phyloP scores from a whole-genome alignment of 2,113 vertebrate genomes.

The Actenoides hombroni region DNA sequence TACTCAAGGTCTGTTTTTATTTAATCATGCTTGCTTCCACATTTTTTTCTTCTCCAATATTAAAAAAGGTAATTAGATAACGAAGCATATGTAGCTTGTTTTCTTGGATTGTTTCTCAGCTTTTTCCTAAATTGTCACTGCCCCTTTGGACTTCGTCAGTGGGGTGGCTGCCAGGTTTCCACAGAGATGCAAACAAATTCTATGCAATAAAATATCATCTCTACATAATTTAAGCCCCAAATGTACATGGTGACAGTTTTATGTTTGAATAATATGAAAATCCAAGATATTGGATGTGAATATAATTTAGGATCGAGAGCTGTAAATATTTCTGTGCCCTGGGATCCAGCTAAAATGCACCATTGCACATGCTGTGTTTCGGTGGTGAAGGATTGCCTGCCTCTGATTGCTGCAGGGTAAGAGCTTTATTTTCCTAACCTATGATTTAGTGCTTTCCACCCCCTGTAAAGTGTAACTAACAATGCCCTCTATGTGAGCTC shows the following conservation, averaged over 20 bases:
- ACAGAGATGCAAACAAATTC: slow-evolving; percentile 57
- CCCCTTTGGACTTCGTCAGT: slow-evolving; percentile 38
- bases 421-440: slow-evolving; percentile 47
- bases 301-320: slow-evolving; percentile 25
- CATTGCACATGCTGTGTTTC: background rate
- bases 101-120: slow-evolving; percentile 23
- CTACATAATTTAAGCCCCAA: slow-evolving; percentile 52
- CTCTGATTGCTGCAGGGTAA: slow-evolving; percentile 33
- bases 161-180: slow-evolving; percentile 52
- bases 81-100: background rate
- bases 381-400: slow-evolving; percentile 11
- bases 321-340: slow-evolving; percentile 42
- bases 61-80: background rate
- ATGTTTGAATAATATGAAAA: slow-evolving; percentile 63
- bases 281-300: background rate
- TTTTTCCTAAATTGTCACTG: slow-evolving; percentile 38
- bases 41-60: background rate
- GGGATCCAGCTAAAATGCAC: slow-evolving; percentile 56
- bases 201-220: slow-evolving; percentile 52
- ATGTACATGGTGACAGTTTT: slow-evolving; percentile 55
- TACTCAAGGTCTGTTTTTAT: slow-evolving; percentile 25
- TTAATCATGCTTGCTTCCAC: background rate
- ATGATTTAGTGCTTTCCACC: slow-evolving; percentile 50
- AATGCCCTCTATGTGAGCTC: slow-evolving; percentile 16
- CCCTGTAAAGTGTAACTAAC: slow-evolving; percentile 30